Evolutionary conservation across 2,888 invertebrate species (phyloP).

Genomic region (Diploptera punctata): DNA sequence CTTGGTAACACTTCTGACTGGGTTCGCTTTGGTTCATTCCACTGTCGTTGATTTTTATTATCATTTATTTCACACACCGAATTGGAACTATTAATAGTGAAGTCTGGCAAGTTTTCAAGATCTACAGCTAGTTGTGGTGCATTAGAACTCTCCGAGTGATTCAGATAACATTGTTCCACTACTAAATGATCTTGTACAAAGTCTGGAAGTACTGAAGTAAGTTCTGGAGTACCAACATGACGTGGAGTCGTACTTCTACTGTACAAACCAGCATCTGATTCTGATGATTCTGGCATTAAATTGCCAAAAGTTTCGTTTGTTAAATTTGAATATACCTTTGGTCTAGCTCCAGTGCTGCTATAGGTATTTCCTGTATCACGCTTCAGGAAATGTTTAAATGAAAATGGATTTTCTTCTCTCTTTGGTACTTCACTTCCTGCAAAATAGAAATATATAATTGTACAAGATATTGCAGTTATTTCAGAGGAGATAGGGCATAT

Average conservation of each 20-base stretch:
- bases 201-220: slow-evolving; percentile 75
- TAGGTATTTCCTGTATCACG: slow-evolving; percentile 67
- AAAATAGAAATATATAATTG: slow-evolving; percentile 51
- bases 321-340: slow-evolving; percentile 66
- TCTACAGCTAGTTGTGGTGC: slow-evolving; percentile 61
- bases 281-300: slow-evolving; percentile 18
- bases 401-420: slow-evolving; percentile 80
- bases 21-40: slow-evolving; percentile 33
- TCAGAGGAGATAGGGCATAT: too few species aligned
- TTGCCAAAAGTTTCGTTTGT: slow-evolving; percentile 28
- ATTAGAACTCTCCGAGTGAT: slow-evolving; percentile 55
- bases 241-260: slow-evolving; percentile 22
- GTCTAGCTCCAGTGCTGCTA: slow-evolving; percentile 76
- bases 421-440: slow-evolving; percentile 59
- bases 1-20: slow-evolving; percentile 14
- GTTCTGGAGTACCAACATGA: slow-evolving; percentile 39
- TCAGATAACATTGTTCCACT: slow-evolving; percentile 76
- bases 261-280: slow-evolving; percentile 35
- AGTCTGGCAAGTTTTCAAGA: slow-evolving; percentile 68
- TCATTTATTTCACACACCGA: background rate
- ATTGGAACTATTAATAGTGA: slow-evolving; percentile 38
- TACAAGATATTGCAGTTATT: background rate
- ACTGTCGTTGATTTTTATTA: slow-evolving; percentile 22
- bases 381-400: slow-evolving; percentile 84
- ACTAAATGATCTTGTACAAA: slow-evolving; percentile 90